These are phyloP conservation scores for Odontomachus brunneus DNA, from an alignment of 1,140 invertebrate species.

Conservation along the genomic window DNA sequence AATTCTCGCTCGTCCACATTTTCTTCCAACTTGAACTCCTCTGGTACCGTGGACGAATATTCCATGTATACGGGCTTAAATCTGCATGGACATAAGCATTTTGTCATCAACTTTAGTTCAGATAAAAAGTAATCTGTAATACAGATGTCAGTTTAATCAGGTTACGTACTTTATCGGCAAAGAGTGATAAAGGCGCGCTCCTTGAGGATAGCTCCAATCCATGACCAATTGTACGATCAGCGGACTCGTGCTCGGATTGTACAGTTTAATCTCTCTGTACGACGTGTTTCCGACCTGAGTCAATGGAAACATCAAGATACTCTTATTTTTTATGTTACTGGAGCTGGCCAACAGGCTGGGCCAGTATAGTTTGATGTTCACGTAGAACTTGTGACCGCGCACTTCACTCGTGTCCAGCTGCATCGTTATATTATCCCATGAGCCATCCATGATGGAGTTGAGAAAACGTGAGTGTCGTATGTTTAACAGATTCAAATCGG, in stretches of 20 bases:
- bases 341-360: constrained; percentile 85
- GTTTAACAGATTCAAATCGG: constrained; percentile 88
- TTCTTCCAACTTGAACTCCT: constrained; percentile 82
- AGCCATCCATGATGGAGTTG: constrained; percentile 84
- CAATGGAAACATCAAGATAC: constrained; percentile 90
- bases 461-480: constrained; percentile 86
- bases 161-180: constrained; percentile 82
- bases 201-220: constrained; percentile 86
- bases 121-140: background rate
- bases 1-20: constrained; percentile 72
- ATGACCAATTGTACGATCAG: constrained; percentile 88
- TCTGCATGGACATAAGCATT: constrained; percentile 62
- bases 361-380: constrained; percentile 91
- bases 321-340: constrained; percentile 81
- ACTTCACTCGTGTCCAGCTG: constrained; percentile 92
- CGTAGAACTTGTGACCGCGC: constrained; percentile 89
- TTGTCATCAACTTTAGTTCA: background rate
- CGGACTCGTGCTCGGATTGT: constrained; percentile 88
- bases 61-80: constrained; percentile 81
- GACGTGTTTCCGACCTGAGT: constrained; percentile 93
- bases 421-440: constrained; percentile 90
- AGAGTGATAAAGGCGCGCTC: constrained; percentile 84
- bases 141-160: constrained; percentile 3
- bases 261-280: constrained; percentile 87
- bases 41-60: constrained; percentile 75